Conservation (phyloP, 2,888 invertebrate species). For the Diaphora mendica region DNA sequence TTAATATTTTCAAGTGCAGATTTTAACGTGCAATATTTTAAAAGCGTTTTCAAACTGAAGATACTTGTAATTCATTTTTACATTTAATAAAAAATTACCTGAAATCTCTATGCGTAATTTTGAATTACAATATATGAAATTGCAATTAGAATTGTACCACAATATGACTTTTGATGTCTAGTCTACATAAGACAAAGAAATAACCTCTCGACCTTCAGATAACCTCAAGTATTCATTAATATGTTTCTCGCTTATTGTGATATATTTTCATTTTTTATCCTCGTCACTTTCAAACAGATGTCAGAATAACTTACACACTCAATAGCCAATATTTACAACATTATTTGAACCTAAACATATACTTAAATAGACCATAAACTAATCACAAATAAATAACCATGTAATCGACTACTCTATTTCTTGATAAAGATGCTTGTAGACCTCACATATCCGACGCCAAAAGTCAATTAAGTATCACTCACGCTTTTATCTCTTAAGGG, state of each 20-base stretch:
- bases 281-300: too few species aligned
- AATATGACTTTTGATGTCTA: conserved; percentile 6
- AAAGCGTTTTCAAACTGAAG: background rate
- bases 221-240: conserved; percentile 32
- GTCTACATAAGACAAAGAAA: conserved; percentile 18
- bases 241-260: conserved; percentile 21
- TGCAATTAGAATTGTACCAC: conserved; percentile 24
- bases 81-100: conserved; percentile 18
- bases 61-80: background rate
- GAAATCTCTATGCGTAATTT: conserved; percentile 18
- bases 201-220: conserved; percentile 47
- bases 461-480: conserved; percentile 51
- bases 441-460: conserved; percentile 24
- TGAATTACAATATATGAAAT: conserved; percentile 15
- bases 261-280: conserved; percentile 24
- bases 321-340: background rate
- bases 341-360: background rate
- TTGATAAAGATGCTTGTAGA: conserved; percentile 25
- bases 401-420: conserved; percentile 35
- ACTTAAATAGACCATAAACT: conserved; percentile 8
- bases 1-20: background rate
- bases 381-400: conserved; percentile 26
- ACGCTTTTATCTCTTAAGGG: conserved; percentile 41
- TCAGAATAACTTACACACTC: background rate
- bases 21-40: background rate